Percentiles rank a stretch among this genome's conserved stretches.
Evolutionary conservation across 2,113 vertebrate species (phyloP).

Genomic region (Irena cyanogastra): DNA sequence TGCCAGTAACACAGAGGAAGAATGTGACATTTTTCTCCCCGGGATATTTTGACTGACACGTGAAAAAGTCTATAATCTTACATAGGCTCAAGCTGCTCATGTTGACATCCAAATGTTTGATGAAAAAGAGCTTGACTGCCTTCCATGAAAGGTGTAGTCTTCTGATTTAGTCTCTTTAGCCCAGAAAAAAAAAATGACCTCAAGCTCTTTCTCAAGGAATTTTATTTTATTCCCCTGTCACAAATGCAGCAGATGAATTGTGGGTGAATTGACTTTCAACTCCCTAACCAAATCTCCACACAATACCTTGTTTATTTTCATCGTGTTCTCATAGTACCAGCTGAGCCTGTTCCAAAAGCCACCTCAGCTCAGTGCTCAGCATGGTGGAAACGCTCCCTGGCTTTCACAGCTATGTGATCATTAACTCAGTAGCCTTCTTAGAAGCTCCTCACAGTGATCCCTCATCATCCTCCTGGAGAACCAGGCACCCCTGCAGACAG

Average conservation of each 20-base stretch:
- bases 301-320: slow-evolving; percentile 4
- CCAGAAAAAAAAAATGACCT: not conserved
- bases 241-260: not conserved
- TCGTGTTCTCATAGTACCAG: not conserved
- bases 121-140: slow-evolving; percentile 32
- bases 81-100: slow-evolving; percentile 59
- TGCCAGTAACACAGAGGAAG: slow-evolving; percentile 43
- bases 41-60: slow-evolving; percentile 64
- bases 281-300: not conserved
- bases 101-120: slow-evolving; percentile 54
- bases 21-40: slow-evolving; percentile 66
- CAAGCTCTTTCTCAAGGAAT: not conserved
- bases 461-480: not conserved
- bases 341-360: not conserved
- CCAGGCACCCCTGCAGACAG: not conserved
- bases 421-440: not conserved
- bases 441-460: not conserved
- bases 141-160: slow-evolving; percentile 40
- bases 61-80: slow-evolving; percentile 60
- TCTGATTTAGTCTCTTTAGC: not conserved
- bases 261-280: not conserved
- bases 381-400: not conserved
- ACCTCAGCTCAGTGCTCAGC: not conserved
- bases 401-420: not conserved
- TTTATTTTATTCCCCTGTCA: slow-evolving; percentile 8